phyloP scores from a whole-genome alignment of 2,797 vertebrate genomes.

The Eulemur coronatus region DNA sequence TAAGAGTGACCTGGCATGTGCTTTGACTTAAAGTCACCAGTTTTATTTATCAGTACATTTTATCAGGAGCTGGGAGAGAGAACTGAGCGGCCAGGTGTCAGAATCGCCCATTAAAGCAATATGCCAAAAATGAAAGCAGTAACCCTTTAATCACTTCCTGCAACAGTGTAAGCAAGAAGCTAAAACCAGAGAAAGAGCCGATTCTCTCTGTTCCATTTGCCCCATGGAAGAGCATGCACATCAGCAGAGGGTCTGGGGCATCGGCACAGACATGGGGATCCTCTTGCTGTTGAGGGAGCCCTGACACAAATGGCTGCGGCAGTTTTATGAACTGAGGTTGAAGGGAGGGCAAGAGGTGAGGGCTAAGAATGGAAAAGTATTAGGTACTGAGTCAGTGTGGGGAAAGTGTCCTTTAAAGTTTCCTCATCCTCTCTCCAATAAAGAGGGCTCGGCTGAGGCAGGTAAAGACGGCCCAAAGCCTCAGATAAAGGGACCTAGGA shows the following conservation, averaged over 20 bases:
- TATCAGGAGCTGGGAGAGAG: neutral
- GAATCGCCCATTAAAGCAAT: neutral
- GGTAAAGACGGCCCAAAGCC: neutral
- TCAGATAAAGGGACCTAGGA: neutral
- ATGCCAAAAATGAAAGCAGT: neutral
- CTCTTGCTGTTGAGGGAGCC: fast-evolving
- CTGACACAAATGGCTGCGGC: neutral
- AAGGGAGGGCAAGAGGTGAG: fast-evolving
- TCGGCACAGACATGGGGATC: fast-evolving
- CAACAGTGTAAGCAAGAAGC: neutral
- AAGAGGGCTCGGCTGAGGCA: neutral
- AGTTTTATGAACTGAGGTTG: neutral
- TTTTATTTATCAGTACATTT: neutral
- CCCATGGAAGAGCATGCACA: fast-evolving
- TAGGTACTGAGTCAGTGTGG: neutral
- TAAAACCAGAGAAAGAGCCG: neutral
- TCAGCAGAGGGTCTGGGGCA: fast-evolving
- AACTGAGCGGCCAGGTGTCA: neutral
- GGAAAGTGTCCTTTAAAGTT: neutral
- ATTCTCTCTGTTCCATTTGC: neutral
- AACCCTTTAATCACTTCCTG: neutral
- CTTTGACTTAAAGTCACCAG: neutral
- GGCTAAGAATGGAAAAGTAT: neutral
- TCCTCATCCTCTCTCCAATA: neutral
- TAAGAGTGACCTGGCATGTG: neutral